Evolutionary conservation across 2,888 invertebrate species (phyloP).

Genomic region (Standfussiana lucernea): DNA sequence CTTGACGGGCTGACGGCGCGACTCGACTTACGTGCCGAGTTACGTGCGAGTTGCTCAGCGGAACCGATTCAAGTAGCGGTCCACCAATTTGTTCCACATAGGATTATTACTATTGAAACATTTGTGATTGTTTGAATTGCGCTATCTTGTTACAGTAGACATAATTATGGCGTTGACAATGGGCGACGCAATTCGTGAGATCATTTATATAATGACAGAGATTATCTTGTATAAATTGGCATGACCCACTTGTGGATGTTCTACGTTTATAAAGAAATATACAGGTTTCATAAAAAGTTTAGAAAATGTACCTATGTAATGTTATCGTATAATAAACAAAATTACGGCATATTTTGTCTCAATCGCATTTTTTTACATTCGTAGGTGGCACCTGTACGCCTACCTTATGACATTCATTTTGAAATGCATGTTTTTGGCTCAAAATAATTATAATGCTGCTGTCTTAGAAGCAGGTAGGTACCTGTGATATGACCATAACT

Average conservation of each 20-base stretch:
- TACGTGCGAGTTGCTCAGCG: slow-evolving; percentile 71
- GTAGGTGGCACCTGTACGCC: background rate
- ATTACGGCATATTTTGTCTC: background rate
- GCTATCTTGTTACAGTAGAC: slow-evolving; percentile 54
- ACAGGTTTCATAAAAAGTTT: slow-evolving; percentile 20
- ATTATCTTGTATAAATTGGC: slow-evolving; percentile 61
- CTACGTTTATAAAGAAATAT: slow-evolving; percentile 18
- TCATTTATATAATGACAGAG: slow-evolving; percentile 58
- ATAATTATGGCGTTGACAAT: slow-evolving; percentile 65
- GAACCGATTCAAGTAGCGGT: slow-evolving; percentile 70
- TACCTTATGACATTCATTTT: background rate
- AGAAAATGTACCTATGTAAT: slow-evolving; percentile 22
- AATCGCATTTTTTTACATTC: background rate
- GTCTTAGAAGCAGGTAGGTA: background rate
- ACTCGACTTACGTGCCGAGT: slow-evolving; percentile 62
- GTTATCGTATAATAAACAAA: background rate
- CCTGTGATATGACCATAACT: background rate
- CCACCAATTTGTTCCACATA: slow-evolving; percentile 66
- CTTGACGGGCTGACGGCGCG: slow-evolving; percentile 50
- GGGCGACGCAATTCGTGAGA: slow-evolving; percentile 57
- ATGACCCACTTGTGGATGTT: slow-evolving; percentile 35
- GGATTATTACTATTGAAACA: slow-evolving; percentile 57
- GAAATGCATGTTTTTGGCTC: background rate
- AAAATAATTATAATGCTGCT: background rate
- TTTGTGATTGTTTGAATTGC: slow-evolving; percentile 63